A percentile compares a stretch with the other conserved stretches of the same genome.
Conservation (phyloP, 1,140 invertebrate species). For the Zaprionus camerounensis region DNA sequence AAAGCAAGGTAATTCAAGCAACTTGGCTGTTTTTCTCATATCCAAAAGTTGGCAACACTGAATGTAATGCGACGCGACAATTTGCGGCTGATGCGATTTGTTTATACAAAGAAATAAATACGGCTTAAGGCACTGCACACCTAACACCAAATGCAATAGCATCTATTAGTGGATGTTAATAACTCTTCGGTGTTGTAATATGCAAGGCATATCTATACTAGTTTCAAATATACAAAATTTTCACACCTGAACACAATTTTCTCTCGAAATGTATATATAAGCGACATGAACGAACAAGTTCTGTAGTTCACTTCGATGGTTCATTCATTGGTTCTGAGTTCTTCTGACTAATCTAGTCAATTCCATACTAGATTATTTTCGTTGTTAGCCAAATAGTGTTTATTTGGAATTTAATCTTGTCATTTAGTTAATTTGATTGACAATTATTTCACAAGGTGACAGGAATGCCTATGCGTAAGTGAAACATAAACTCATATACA, state of each 20-base stretch:
- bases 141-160: background rate
- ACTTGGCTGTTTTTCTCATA: constrained; percentile 26
- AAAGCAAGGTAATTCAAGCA: background rate
- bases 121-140: constrained; percentile 10
- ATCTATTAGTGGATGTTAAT: background rate
- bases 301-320: background rate
- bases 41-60: constrained; percentile 62
- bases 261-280: constrained; percentile 62
- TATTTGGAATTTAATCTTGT: background rate
- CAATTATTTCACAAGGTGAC: background rate
- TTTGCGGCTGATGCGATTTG: constrained; percentile 52
- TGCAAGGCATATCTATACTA: constrained; percentile 21
- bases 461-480: background rate
- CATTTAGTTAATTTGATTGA: background rate
- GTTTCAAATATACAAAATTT: constrained; percentile 49
- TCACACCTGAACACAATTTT: constrained; percentile 65
- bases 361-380: background rate
- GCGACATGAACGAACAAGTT: constrained; percentile 8
- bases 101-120: constrained; percentile 27
- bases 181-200: constrained; percentile 3
- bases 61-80: constrained; percentile 70
- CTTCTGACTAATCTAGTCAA: too few relatives aligned
- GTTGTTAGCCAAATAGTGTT: background rate
- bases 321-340: background rate
- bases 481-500: background rate